phyloP scores from a whole-genome alignment of 2,797 vertebrate species.

The Urophycis tenuis region DNA sequence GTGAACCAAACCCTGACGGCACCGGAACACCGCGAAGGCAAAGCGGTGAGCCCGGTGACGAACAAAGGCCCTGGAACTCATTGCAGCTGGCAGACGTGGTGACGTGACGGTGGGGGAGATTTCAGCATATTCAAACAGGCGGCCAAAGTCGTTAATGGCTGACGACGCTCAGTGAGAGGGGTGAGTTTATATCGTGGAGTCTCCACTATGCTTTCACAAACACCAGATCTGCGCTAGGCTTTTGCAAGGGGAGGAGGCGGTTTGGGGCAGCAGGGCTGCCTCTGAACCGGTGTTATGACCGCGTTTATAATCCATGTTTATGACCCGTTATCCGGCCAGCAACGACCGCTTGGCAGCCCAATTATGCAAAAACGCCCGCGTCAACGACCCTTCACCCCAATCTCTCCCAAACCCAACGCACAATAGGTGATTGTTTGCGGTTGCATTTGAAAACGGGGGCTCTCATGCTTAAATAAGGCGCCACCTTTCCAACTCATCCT shows the following conservation, averaged over 20 bases:
- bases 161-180: conserved; percentile 21
- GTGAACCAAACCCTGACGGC: background rate
- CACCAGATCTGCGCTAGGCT: conserved; percentile 15
- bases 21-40: background rate
- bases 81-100: background rate
- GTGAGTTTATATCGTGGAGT: conserved; percentile 11
- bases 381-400: background rate
- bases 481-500: background rate
- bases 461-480: background rate
- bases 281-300: conserved; percentile 21
- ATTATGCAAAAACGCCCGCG: background rate
- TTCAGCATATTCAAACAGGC: background rate
- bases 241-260: conserved; percentile 4
- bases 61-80: background rate
- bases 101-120: background rate
- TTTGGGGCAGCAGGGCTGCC: background rate
- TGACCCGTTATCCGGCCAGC: conserved; percentile 19
- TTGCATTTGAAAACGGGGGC: background rate
- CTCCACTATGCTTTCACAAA: conserved; percentile 4
- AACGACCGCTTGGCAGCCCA: background rate
- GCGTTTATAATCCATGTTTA: background rate
- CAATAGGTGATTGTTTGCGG: conserved; percentile 6
- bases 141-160: conserved; percentile 2
- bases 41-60: background rate
- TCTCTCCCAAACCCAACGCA: conserved; percentile 3